A percentile compares a stretch with the other conserved stretches of the same genome.
phyloP scores from a whole-genome alignment of 2,888 invertebrate genomes.

The Aphodius granarius region DNA sequence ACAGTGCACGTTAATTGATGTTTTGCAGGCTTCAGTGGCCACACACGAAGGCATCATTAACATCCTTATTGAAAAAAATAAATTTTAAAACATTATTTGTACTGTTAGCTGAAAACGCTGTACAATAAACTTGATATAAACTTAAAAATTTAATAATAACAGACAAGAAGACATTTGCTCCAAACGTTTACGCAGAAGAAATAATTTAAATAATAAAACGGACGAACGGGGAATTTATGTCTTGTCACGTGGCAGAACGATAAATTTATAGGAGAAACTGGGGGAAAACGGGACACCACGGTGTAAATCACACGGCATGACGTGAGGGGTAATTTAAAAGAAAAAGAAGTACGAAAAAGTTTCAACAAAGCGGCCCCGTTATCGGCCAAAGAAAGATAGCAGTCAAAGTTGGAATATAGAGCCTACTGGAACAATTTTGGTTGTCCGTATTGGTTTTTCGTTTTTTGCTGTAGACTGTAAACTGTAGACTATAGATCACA shows the following conservation, averaged over 20 bases:
- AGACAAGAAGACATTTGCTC: slow-evolving; percentile 1
- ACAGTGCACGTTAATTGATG: not conserved
- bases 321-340: slow-evolving; percentile 38
- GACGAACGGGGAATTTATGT: slow-evolving; percentile 25
- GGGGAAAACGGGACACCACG: slow-evolving; percentile 35
- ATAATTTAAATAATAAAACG: slow-evolving; percentile 21
- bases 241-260: slow-evolving; percentile 24
- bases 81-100: not conserved
- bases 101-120: not conserved
- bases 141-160: slow-evolving; percentile 5
- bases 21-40: not conserved
- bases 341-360: slow-evolving; percentile 34
- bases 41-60: not conserved
- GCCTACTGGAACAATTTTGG: no score
- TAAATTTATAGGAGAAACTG: slow-evolving; percentile 24
- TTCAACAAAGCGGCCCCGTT: slow-evolving; percentile 36
- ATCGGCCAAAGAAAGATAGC: slow-evolving; percentile 25
- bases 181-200: slow-evolving; percentile 1
- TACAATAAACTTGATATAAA: not conserved
- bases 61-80: not conserved
- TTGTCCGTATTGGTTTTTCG: no score
- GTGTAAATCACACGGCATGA: slow-evolving; percentile 42
- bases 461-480: no score
- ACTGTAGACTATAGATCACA: no score
- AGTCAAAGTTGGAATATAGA: not conserved